Percentiles rank a stretch among this genome's conserved stretches.
phyloP scores from a whole-genome alignment of 2,797 vertebrate species.

The Oryzias sinensis region DNA sequence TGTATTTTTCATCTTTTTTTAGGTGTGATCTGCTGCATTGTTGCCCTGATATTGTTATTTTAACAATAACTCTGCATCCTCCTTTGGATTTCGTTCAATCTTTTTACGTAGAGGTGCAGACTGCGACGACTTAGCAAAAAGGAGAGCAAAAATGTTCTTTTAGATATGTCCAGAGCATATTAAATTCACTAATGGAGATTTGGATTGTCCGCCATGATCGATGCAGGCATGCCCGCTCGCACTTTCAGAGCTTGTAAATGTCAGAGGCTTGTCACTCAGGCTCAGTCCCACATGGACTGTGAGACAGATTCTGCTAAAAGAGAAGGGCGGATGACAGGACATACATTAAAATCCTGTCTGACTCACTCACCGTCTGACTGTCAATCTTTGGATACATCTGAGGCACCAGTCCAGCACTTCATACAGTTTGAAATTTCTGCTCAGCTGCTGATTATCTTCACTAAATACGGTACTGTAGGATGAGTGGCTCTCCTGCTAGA shows the following conservation, averaged over 20 bases:
- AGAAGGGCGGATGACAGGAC: conserved; percentile 56
- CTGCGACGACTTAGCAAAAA: too few species aligned
- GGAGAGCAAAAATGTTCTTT: conserved; percentile 14
- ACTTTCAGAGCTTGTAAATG: conserved; percentile 69
- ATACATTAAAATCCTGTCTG: conserved; percentile 69
- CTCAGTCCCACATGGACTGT: conserved; percentile 81
- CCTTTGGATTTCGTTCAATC: too few species aligned
- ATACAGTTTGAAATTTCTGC: conserved; percentile 47
- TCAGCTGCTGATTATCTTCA: conserved; percentile 46
- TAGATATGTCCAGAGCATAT: conserved; percentile 11
- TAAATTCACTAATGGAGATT: conserved; percentile 42
- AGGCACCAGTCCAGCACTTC: conserved; percentile 41
- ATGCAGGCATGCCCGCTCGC: conserved; percentile 46
- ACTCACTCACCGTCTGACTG: conserved; percentile 77
- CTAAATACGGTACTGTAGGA: conserved; percentile 38
- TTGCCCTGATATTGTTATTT: too few species aligned
- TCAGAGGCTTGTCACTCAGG: conserved; percentile 75
- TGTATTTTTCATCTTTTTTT: too few species aligned
- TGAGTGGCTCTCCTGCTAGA: conserved; percentile 30
- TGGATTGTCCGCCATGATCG: conserved; percentile 24
- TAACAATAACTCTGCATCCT: too few species aligned
- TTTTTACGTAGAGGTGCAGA: too few species aligned
- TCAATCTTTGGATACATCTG: conserved; percentile 43
- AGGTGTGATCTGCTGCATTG: too few species aligned
- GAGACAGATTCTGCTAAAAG: conserved; percentile 76